Conservation (phyloP, 1,140 invertebrate species). For the Ooceraea biroi region DNA sequence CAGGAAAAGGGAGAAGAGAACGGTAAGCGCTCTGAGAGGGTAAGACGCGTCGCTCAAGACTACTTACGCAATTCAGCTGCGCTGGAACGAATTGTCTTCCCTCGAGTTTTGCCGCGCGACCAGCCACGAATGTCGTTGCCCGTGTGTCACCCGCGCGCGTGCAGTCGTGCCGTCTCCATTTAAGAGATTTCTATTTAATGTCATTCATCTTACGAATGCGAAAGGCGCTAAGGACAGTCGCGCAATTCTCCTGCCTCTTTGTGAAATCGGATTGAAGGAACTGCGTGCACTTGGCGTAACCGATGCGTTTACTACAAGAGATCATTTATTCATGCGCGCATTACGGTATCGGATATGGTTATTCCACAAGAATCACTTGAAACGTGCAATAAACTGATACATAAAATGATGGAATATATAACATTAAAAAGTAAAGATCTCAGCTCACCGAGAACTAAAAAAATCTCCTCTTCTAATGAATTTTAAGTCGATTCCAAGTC, state of each 20-base stretch:
- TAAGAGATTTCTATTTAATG: conserved; percentile 5
- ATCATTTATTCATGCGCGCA: background rate
- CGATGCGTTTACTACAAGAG: background rate
- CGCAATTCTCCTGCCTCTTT: background rate
- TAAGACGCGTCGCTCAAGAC: conserved; percentile 78
- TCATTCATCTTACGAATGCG: background rate
- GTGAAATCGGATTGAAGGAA: background rate
- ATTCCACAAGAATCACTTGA: too few species aligned
- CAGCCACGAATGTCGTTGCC: background rate
- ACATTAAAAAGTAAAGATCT: background rate
- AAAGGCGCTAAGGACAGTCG: background rate
- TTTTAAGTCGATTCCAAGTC: background rate
- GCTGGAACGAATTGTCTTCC: conserved; percentile 50
- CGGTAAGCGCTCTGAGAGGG: conserved; percentile 62
- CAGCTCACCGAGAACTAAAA: background rate
- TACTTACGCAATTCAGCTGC: conserved; percentile 76
- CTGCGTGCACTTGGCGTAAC: background rate
- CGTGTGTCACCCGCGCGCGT: background rate
- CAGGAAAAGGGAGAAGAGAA: background rate
- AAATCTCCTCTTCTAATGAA: background rate
- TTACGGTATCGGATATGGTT: background rate
- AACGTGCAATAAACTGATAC: background rate
- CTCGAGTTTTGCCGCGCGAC: background rate
- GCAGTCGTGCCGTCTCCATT: background rate
- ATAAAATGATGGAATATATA: background rate